phyloP scores from a whole-genome alignment of 2,113 vertebrate genomes.

The Notothenia rossii region DNA sequence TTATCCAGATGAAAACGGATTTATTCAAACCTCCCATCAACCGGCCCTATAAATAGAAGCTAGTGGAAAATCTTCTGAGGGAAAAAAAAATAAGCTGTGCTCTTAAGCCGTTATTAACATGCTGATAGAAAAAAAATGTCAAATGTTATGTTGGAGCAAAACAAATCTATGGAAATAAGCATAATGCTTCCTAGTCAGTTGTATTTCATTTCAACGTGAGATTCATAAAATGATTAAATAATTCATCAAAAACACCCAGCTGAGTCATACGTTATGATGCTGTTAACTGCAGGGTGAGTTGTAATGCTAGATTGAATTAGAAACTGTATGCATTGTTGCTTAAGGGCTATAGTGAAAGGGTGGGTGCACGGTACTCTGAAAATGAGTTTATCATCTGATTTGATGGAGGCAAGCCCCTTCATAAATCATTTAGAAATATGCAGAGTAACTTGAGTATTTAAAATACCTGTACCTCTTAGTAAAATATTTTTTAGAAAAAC shows the following conservation, averaged over 20 bases:
- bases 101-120: constrained; percentile 85
- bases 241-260: constrained; percentile 39
- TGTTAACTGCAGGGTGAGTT: constrained; percentile 47
- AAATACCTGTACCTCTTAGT: not conserved
- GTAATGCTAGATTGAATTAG: constrained; percentile 48
- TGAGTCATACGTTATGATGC: constrained; percentile 56
- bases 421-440: constrained; percentile 32
- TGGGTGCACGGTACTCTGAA: constrained; percentile 34
- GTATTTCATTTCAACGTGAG: constrained; percentile 18
- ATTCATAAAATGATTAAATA: constrained; percentile 44
- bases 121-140: constrained; percentile 74
- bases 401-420: constrained; percentile 29
- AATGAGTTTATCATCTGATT: constrained; percentile 41
- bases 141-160: constrained; percentile 67
- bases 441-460: constrained; percentile 30
- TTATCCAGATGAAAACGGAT: constrained; percentile 85
- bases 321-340: constrained; percentile 47
- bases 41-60: constrained; percentile 82
- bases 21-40: constrained; percentile 82
- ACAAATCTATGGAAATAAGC: constrained; percentile 45
- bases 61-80: constrained; percentile 77
- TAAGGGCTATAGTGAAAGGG: constrained; percentile 27
- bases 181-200: constrained; percentile 34
- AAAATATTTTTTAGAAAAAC: too few relatives aligned
- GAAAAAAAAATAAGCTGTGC: constrained; percentile 73